A percentile compares a stretch with the other conserved stretches of the same genome.
These are phyloP conservation scores for Theristus sp. DNA, from an alignment of 2,888 invertebrate genomes.

Conservation along the genomic window DNA sequence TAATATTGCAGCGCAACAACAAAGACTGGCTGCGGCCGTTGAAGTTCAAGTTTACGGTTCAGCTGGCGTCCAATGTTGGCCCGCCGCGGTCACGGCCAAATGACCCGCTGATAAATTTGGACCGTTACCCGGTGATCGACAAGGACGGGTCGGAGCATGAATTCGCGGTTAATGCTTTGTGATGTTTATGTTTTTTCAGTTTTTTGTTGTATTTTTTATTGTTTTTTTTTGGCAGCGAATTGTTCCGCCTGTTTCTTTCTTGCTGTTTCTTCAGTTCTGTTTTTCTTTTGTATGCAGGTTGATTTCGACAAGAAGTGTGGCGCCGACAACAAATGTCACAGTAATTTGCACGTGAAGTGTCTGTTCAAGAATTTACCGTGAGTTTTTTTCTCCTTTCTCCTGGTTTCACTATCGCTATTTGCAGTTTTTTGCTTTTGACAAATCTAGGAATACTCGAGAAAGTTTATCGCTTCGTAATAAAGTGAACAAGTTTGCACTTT, in stretches of 20 bases:
- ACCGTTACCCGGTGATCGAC: constrained; percentile 20
- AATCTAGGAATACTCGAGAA: too few species aligned
- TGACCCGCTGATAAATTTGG: constrained; percentile 12
- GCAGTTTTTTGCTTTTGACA: too few species aligned
- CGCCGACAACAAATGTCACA: constrained; percentile 31
- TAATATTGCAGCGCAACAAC: constrained; percentile 23
- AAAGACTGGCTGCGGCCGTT: constrained; percentile 34
- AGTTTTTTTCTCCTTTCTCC: too few species aligned
- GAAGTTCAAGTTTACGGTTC: constrained; percentile 22
- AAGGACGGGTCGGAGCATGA: constrained; percentile 15
- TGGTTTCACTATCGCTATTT: too few species aligned
- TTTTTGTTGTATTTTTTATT: too few species aligned
- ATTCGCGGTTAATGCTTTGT: constrained; percentile 12
- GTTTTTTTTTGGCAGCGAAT: too few species aligned
- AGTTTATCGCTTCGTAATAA: too few species aligned
- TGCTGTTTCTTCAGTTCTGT: too few species aligned
- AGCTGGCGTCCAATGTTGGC: constrained; percentile 9
- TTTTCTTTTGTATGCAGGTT: too few species aligned
- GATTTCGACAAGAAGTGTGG: constrained; percentile 35
- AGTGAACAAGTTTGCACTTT: too few species aligned
- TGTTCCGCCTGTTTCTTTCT: too few species aligned
- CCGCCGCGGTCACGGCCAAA: not conserved
- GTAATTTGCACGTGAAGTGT: constrained; percentile 25
- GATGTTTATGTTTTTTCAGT: not conserved
- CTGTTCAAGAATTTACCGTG: not conserved